Percentiles rank a stretch among this genome's conserved stretches.
phyloP scores from a whole-genome alignment of 1,140 invertebrate species.

The Listronotus bonariensis region DNA sequence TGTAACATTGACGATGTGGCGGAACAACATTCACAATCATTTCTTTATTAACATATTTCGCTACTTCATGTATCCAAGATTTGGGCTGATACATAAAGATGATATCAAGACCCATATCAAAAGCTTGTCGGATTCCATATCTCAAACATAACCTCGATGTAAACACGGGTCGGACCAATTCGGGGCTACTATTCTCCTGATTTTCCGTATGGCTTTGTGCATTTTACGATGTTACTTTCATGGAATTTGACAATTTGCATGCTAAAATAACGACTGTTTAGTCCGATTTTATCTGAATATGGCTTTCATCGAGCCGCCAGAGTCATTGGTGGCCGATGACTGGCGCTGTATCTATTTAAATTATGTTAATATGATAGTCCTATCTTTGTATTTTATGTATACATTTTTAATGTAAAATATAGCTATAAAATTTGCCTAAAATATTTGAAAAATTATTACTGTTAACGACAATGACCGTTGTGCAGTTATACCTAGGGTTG shows the following conservation, averaged over 20 bases:
- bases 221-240: conserved; percentile 8
- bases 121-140: too few relatives aligned
- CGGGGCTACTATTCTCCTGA: background rate
- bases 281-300: conserved; percentile 6
- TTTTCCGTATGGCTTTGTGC: conserved; percentile 10
- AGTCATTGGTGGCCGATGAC: too few relatives aligned
- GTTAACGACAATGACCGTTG: too few relatives aligned
- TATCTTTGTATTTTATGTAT: too few relatives aligned
- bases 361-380: too few relatives aligned
- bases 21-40: too few relatives aligned
- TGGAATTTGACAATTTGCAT: conserved; percentile 16
- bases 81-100: background rate
- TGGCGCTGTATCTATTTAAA: too few relatives aligned
- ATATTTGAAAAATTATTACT: too few relatives aligned
- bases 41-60: conserved; percentile 3
- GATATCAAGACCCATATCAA: conserved; percentile 1
- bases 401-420: too few relatives aligned
- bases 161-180: conserved; percentile 1
- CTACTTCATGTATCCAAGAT: background rate
- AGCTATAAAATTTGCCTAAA: too few relatives aligned
- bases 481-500: too few relatives aligned
- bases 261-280: conserved; percentile 8
- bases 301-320: conserved; percentile 3
- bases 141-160: background rate
- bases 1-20: too few relatives aligned